Conservation (phyloP, 2,113 vertebrate genomes). For the Neogobius melanostomus region DNA sequence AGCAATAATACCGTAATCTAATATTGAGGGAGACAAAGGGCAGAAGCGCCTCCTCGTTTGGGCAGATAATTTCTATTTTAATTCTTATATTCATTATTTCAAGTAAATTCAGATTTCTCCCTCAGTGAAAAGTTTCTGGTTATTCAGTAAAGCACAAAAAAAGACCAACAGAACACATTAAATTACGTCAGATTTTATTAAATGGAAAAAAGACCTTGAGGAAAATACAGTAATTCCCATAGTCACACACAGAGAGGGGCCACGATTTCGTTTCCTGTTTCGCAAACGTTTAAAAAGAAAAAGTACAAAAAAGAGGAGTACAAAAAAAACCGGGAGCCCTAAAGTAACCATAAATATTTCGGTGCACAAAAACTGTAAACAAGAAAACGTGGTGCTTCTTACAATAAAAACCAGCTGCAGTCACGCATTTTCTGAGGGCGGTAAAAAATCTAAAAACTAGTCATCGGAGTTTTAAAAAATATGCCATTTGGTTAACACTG, state of each 20-base stretch:
- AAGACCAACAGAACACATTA: conserved; percentile 34
- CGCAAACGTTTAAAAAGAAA: conserved; percentile 67
- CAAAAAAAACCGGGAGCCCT: conserved; percentile 65
- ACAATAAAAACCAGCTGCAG: conserved; percentile 64
- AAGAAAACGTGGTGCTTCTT: conserved; percentile 72
- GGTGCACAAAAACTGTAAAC: conserved; percentile 73
- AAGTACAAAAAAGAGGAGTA: conserved; percentile 65
- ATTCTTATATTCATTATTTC: no score
- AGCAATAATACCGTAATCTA: no score
- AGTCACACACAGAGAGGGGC: conserved; percentile 68
- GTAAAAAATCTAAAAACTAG: conserved; percentile 61
- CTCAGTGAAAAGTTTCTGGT: no score
- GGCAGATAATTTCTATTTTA: no score
- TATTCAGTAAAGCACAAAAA: no score
- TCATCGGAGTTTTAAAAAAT: conserved; percentile 45
- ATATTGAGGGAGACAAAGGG: no score
- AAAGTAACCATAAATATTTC: conserved; percentile 72
- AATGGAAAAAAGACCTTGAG: conserved; percentile 68
- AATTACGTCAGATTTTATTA: conserved; percentile 76
- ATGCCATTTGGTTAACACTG: conserved; percentile 62
- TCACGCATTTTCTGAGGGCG: conserved; percentile 58
- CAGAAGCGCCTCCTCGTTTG: no score
- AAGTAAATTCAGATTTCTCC: no score
- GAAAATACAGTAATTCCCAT: conserved; percentile 76
- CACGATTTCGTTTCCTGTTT: conserved; percentile 59